Conservation (phyloP, 2,888 invertebrate genomes). For the Diplazon laetatorius region DNA sequence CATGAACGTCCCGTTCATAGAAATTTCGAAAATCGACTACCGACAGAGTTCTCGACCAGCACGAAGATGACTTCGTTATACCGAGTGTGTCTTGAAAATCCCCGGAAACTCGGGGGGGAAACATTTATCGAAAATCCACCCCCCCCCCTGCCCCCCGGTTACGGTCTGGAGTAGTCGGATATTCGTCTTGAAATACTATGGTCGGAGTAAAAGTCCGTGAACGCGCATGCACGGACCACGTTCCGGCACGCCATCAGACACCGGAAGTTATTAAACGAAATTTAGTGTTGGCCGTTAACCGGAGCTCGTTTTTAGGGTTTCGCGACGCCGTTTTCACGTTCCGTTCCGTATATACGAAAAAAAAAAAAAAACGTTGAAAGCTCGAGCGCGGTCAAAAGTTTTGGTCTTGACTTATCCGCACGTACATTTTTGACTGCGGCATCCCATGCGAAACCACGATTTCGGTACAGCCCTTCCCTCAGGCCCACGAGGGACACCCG, state of each 20-base stretch:
- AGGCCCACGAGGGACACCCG: too few relatives aligned
- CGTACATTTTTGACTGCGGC: too few relatives aligned
- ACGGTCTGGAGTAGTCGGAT: constrained; percentile 21
- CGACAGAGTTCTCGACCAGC: too few relatives aligned
- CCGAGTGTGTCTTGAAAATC: constrained; percentile 34
- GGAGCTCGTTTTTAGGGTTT: constrained; percentile 45
- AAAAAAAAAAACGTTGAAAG: too few relatives aligned
- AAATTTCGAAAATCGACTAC: too few relatives aligned
- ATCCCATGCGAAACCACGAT: too few relatives aligned
- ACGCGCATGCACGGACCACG: constrained; percentile 56
- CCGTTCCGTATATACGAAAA: too few relatives aligned
- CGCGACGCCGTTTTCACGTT: constrained; percentile 37
- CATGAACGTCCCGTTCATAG: too few relatives aligned
- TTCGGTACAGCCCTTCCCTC: too few relatives aligned
- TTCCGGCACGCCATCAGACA: constrained; percentile 51
- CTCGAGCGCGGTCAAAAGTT: constrained; percentile 42
- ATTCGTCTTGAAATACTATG: constrained; percentile 62
- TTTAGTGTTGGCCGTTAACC: constrained; percentile 73
- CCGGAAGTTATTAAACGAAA: constrained; percentile 77
- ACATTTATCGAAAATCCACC: too few relatives aligned
- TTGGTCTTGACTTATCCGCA: neutral
- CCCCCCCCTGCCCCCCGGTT: too few relatives aligned
- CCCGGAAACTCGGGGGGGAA: constrained; percentile 43
- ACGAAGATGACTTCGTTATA: too few relatives aligned
- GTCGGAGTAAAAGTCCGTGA: constrained; percentile 64